Evolutionary conservation across 2,888 invertebrate genomes (phyloP).

Genomic region (Orchestes rusci): DNA sequence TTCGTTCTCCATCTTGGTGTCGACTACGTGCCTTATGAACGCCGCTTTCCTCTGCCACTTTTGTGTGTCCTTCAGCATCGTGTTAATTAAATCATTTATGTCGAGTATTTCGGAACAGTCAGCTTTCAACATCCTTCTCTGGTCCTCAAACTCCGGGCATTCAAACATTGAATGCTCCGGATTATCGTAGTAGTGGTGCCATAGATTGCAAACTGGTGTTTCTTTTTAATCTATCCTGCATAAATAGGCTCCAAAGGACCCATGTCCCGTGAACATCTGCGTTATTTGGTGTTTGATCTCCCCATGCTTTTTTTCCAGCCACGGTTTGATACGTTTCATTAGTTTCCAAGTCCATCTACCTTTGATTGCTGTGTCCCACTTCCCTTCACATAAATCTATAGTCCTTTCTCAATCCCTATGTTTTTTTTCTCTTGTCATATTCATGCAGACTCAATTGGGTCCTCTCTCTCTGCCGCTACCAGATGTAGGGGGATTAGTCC

Average conservation of each 20-base stretch:
- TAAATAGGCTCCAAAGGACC: background rate
- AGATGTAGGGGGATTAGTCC: background rate
- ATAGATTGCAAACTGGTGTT: background rate
- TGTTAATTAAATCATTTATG: too few relatives aligned
- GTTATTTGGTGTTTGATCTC: background rate
- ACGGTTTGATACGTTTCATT: background rate
- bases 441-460: too few relatives aligned
- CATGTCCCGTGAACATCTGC: background rate
- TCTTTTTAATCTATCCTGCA: background rate
- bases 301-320: background rate
- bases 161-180: background rate
- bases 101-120: too few relatives aligned
- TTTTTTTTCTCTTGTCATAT: background rate
- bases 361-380: background rate
- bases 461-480: background rate
- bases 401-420: background rate
- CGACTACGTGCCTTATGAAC: too few relatives aligned
- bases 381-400: background rate
- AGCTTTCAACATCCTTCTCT: too few relatives aligned
- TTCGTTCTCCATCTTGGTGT: too few relatives aligned
- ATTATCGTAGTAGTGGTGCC: background rate
- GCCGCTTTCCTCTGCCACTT: too few relatives aligned
- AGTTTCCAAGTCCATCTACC: background rate
- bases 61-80: too few relatives aligned
- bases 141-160: background rate